These are phyloP conservation scores for Dasypogon diadema DNA, from an alignment of 2,888 invertebrate genomes.

Conservation along the genomic window DNA sequence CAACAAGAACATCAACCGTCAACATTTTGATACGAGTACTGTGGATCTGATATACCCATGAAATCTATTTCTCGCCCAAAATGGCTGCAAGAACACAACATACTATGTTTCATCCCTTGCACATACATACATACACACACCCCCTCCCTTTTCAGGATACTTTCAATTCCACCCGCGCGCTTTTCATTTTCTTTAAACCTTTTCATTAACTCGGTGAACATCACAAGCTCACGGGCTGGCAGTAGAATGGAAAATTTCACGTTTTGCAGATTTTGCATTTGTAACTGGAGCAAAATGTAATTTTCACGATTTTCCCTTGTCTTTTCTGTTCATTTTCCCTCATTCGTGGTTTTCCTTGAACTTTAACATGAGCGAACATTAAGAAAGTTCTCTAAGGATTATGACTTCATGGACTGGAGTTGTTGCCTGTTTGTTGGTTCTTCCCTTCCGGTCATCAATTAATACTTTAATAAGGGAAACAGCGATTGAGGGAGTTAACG, in stretches of 20 bases:
- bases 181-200: conserved; percentile 10
- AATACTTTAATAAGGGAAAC: no score
- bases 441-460: conserved; percentile 41
- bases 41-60: neutral
- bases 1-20: conserved; percentile 27
- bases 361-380: conserved; percentile 12
- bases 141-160: neutral
- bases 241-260: conserved; percentile 12
- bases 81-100: neutral
- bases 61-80: neutral
- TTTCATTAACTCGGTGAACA: conserved; percentile 32
- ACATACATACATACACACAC: no score
- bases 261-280: conserved; percentile 44
- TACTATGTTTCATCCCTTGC: neutral
- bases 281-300: conserved; percentile 47
- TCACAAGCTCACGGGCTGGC: conserved; percentile 18
- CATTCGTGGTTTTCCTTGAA: conserved; percentile 30
- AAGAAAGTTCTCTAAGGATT: conserved; percentile 19
- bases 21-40: conserved; percentile 5
- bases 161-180: neutral
- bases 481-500: no score
- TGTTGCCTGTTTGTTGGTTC: neutral
- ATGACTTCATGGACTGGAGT: neutral
- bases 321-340: neutral
- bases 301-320: conserved; percentile 21